phyloP scores from a whole-genome alignment of 2,888 invertebrate genomes.

The Agrenia bidenticulata region DNA sequence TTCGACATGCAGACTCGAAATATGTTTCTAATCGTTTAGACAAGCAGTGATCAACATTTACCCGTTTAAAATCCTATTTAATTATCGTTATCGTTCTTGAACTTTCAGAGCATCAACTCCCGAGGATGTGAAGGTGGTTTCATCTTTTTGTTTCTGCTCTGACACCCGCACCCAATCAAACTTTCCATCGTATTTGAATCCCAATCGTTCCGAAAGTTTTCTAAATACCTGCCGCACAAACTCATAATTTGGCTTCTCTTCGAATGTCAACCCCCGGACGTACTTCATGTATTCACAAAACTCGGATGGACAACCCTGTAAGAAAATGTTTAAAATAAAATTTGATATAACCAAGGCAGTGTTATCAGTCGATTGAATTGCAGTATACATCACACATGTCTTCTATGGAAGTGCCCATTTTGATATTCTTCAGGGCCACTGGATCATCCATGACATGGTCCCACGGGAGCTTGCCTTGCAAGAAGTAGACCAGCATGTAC shows the following conservation, averaged over 20 bases:
- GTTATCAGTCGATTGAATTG: not conserved
- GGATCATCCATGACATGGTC: constrained; percentile 33
- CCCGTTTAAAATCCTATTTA: too few relatives aligned
- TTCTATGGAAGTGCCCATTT: constrained; percentile 34
- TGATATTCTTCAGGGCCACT: constrained; percentile 27
- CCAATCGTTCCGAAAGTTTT: constrained; percentile 20
- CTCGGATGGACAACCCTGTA: constrained; percentile 3
- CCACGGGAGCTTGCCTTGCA: constrained; percentile 36
- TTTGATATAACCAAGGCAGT: too few relatives aligned
- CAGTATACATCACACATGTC: constrained; percentile 31
- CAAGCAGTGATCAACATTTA: too few relatives aligned
- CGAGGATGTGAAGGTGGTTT: not conserved
- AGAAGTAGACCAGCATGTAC: constrained; percentile 34
- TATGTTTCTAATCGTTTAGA: too few relatives aligned
- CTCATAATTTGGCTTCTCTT: constrained; percentile 5
- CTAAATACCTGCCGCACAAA: not conserved
- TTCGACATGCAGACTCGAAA: too few relatives aligned
- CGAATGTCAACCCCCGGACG: constrained; percentile 3
- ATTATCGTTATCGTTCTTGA: constrained; percentile 4
- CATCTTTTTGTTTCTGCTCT: not conserved
- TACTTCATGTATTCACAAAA: constrained; percentile 4
- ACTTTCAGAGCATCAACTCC: not conserved
- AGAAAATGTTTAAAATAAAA: constrained; percentile 8
- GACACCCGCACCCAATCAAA: constrained; percentile 29
- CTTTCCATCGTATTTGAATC: constrained; percentile 28